Evolutionary conservation across 2,797 vertebrate genomes (phyloP).

Genomic region (Sebastes kiyomatsui): DNA sequence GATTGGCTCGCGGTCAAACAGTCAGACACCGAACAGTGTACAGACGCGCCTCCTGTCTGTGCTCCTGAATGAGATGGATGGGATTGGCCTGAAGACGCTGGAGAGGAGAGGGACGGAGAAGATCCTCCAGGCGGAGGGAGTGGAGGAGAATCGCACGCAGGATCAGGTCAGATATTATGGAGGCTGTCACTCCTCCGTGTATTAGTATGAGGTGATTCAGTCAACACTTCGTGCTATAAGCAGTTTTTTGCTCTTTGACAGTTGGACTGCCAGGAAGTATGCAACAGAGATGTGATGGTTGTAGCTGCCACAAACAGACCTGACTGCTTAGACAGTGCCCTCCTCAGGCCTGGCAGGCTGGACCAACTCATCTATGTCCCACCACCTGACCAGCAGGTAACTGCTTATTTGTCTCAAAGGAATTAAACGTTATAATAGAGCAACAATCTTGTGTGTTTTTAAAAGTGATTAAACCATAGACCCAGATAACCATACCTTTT

Average conservation of each 20-base stretch:
- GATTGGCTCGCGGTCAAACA: slow-evolving; percentile 86
- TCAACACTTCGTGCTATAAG: neutral
- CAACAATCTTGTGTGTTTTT: neutral
- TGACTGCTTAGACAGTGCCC: slow-evolving; percentile 90
- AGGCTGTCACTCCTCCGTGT: neutral
- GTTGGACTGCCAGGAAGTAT: slow-evolving; percentile 87
- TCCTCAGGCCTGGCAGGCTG: slow-evolving; percentile 93
- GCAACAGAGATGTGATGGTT: slow-evolving; percentile 90
- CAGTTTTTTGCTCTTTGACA: slow-evolving; percentile 56
- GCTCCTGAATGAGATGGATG: slow-evolving; percentile 97
- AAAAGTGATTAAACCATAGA: neutral
- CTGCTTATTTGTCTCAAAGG: neutral
- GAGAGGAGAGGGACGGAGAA: slow-evolving; percentile 87
- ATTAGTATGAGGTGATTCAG: neutral
- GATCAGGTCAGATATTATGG: slow-evolving; percentile 73
- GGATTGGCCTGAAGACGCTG: slow-evolving; percentile 87
- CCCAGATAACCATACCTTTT: neutral
- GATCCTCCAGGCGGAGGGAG: slow-evolving; percentile 73
- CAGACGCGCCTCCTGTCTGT: slow-evolving; percentile 92
- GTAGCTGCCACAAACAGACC: slow-evolving; percentile 95
- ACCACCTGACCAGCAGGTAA: slow-evolving; percentile 91
- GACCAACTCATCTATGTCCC: slow-evolving; percentile 93
- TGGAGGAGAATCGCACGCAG: slow-evolving; percentile 55
- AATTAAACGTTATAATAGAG: neutral
- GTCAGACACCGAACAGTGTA: slow-evolving; percentile 73